Evolutionary conservation across 2,113 vertebrate species (phyloP).

Genomic region (Antechinus stuartii): DNA sequence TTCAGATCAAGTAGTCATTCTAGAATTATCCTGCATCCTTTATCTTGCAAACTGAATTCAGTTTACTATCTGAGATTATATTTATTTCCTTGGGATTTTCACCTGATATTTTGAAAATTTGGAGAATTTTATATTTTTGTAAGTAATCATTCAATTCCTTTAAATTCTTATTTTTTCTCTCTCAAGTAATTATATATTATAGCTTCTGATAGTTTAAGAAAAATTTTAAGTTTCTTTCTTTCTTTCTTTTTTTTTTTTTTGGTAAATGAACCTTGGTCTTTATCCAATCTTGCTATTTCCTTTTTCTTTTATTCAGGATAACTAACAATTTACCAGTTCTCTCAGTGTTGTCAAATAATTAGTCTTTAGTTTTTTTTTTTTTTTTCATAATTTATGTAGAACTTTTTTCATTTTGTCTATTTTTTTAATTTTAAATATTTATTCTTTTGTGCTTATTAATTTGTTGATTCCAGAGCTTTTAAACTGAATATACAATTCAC

Average conservation of each 20-base stretch:
- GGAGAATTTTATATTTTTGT: neutral
- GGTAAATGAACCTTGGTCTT: neutral
- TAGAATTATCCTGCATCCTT: no score
- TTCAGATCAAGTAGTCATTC: no score
- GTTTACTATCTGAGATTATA: no score
- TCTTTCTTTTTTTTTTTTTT: neutral
- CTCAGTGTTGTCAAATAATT: neutral
- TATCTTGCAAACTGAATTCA: no score
- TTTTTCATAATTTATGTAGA: neutral
- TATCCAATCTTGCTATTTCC: neutral
- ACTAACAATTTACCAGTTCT: neutral
- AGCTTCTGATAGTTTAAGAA: neutral
- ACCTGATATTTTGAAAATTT: neutral
- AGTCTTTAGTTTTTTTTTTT: neutral
- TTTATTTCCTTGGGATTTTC: neutral
- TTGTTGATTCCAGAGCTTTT: neutral
- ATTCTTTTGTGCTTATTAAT: neutral
- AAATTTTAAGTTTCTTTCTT: neutral
- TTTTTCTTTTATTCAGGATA: neutral
- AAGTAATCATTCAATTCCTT: neutral
- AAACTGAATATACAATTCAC: neutral
- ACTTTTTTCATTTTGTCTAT: neutral
- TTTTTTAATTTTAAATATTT: neutral
- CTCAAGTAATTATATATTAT: neutral
- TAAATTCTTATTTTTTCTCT: no score